Evolutionary conservation across 2,797 vertebrate species (phyloP).

Genomic region (Aphelocoma californica): DNA sequence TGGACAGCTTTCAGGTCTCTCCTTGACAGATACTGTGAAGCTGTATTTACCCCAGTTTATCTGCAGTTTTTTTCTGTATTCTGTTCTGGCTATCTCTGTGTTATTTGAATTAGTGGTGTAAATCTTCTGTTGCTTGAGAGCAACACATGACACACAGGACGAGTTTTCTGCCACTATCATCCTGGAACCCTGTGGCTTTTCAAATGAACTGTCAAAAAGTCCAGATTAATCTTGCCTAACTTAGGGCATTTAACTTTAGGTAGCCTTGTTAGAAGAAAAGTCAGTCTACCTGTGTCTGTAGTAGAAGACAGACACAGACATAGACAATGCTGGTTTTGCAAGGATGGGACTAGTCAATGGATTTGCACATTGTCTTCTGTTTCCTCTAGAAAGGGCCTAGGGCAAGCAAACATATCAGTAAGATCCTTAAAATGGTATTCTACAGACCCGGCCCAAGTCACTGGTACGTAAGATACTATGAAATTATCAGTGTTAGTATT

Average conservation of each 20-base stretch:
- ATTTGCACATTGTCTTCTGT: neutral
- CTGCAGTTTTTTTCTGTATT: neutral
- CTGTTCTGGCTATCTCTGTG: neutral
- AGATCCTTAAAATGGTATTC: neutral
- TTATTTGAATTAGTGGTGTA: neutral
- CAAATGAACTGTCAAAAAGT: neutral
- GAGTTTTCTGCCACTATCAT: neutral
- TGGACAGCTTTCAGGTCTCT: neutral
- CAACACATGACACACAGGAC: no score
- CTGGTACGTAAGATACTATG: neutral
- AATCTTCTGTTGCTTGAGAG: neutral
- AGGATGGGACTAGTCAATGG: neutral
- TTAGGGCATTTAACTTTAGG: neutral
- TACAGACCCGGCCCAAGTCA: neutral
- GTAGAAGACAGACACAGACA: neutral
- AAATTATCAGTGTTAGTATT: neutral
- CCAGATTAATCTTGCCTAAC: neutral
- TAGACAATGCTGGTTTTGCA: neutral
- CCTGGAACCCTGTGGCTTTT: neutral
- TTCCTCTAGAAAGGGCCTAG: neutral
- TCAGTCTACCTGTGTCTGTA: neutral
- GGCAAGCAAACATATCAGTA: neutral
- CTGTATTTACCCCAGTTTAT: neutral
- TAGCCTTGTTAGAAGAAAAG: neutral
- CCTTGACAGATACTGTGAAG: neutral